Percentiles rank a stretch among this genome's conserved stretches.
Evolutionary conservation across 2,113 vertebrate genomes (phyloP).

Genomic region (Eonycteris spelaea): DNA sequence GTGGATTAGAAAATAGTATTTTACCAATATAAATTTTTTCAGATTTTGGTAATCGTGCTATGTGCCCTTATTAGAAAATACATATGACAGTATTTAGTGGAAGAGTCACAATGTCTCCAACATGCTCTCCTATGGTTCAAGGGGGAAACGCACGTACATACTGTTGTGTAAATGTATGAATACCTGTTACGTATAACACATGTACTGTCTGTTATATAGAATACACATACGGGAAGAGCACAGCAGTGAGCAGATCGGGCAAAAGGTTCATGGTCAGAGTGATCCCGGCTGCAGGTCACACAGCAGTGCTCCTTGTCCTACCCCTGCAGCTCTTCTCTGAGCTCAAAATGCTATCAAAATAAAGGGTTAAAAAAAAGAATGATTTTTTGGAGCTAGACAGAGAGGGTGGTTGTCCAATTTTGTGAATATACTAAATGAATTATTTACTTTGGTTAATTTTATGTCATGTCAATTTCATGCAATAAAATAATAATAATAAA

Average conservation of each 20-base stretch:
- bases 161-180: not conserved
- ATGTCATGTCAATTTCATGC: not conserved
- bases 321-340: not conserved
- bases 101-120: not conserved
- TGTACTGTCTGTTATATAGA: not conserved
- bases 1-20: not conserved
- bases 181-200: too few species aligned
- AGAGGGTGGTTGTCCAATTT: too few species aligned
- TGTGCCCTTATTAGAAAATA: not conserved
- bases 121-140: not conserved
- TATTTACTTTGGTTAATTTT: not conserved
- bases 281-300: not conserved
- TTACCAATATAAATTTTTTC: not conserved
- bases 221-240: not conserved
- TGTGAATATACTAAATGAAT: not conserved
- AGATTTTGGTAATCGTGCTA: not conserved
- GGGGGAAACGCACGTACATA: not conserved
- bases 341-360: not conserved
- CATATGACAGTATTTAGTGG: not conserved
- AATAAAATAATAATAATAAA: not conserved
- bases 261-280: not conserved
- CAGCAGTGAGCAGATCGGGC: not conserved
- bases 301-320: not conserved
- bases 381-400: not conserved
- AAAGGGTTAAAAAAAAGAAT: not conserved